These are phyloP conservation scores for Casuarius casuarius DNA, from an alignment of 2,113 vertebrate species.

Conservation along the genomic window DNA sequence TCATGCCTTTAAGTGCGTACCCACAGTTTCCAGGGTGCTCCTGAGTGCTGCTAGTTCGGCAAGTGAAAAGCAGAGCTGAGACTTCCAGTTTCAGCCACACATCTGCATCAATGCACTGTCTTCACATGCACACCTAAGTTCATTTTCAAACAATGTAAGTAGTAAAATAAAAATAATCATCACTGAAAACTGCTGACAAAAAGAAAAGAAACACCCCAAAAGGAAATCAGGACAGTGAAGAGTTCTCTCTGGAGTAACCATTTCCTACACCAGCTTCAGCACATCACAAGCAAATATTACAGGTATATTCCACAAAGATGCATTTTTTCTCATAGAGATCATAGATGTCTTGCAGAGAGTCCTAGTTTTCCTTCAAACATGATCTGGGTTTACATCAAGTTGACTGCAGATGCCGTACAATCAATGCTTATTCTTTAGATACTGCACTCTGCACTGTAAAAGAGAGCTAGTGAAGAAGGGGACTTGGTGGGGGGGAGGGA, in stretches of 20 bases:
- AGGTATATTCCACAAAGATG: neutral
- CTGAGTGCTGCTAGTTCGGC: neutral
- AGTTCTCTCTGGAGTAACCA: neutral
- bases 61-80: neutral
- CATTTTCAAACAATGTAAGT: neutral
- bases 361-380: neutral
- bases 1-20: neutral
- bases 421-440: neutral
- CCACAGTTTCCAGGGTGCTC: neutral
- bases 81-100: neutral
- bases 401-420: neutral
- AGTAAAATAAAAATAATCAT: neutral
- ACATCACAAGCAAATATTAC: neutral
- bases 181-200: slow-evolving; percentile 9
- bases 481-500: neutral
- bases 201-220: neutral
- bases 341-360: slow-evolving; percentile 15
- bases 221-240: neutral
- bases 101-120: neutral
- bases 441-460: neutral
- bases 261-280: neutral
- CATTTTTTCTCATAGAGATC: slow-evolving; percentile 55
- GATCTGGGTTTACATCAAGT: neutral
- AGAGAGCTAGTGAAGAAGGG: neutral
- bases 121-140: neutral